Evolutionary conservation across 2,888 invertebrate genomes (phyloP), one percentile per base, ranked within the genome.

Genomic region (Drosophila niveifrons): DNA sequence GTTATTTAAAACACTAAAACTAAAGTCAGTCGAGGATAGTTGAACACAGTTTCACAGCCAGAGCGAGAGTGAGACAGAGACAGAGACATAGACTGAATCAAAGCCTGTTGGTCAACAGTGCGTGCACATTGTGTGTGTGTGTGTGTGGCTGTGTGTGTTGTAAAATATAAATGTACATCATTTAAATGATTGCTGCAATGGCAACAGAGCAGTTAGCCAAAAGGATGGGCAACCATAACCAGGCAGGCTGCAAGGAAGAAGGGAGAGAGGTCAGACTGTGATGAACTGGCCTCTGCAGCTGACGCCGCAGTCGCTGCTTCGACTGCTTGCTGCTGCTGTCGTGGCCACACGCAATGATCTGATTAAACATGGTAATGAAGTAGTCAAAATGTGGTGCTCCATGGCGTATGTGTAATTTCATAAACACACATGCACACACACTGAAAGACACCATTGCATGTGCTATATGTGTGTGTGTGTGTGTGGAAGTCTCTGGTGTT

Each of bases 361-460:
- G 88, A 90, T 90, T 89, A 88, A 88, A 90, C 90, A 88, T 88
- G 88, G 89, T 88, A 88, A 88, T 88, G 89, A 88, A 88, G 89
- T 88, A 90, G 88, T 89, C 89, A 88, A 90, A 86, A 85, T 88
- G 88, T 88, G 86, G 89, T 84, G 85, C 85, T 85, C 78, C 80
- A 66, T 88, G 78, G 84, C 82, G 89, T 87, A 84, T 84, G 76
- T 83, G 88, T 87, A 80, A 84, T 88, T 86, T 83, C 65, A 79
- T 72, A 72, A 72, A 82, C 48, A 71, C 59, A 67, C 64, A 63
- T 15, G 36, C 56, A 34, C 46, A 31, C 29, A 8, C 29, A 31
- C 29, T 2, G 9, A 29, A 2, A 31, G 34, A 8, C 28, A 36
- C 17, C n/a, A 13, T 36, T 36, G 36, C 3, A 36, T 36, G n/a